These are phyloP conservation scores for Rhorus exstirpatorius DNA, from an alignment of 2,888 invertebrate species.

Conservation along the genomic window DNA sequence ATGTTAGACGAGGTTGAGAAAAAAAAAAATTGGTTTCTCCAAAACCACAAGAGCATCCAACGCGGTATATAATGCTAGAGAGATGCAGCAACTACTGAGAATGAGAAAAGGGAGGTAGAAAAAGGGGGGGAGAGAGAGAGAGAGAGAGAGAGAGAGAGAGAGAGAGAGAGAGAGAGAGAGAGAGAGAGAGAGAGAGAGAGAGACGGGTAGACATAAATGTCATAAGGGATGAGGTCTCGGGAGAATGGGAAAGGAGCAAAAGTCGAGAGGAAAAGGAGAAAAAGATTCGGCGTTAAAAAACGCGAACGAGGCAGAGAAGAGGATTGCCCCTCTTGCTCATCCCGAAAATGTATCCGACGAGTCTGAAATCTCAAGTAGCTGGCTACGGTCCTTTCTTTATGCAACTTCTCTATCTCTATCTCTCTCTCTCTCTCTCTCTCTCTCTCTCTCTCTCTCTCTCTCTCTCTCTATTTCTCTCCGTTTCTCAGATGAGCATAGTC, in stretches of 20 bases:
- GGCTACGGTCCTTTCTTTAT: constrained; percentile 60
- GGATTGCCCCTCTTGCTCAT: constrained; percentile 76
- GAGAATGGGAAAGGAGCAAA: constrained; percentile 36
- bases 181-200: constrained; percentile 19
- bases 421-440: constrained; percentile 13
- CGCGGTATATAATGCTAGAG: constrained; percentile 7
- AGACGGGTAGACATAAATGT: constrained; percentile 26
- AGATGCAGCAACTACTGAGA: constrained; percentile 32
- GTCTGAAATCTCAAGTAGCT: constrained; percentile 83
- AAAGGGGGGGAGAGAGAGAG: neutral
- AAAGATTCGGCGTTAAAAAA: constrained; percentile 83
- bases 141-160: too few relatives aligned
- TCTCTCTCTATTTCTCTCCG: constrained; percentile 10
- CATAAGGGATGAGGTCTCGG: constrained; percentile 28
- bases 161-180: constrained; percentile 5
- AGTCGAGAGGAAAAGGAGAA: constrained; percentile 60
- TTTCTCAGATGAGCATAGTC: constrained; percentile 39
- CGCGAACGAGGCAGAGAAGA: constrained; percentile 84
- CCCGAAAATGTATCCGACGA: constrained; percentile 71
- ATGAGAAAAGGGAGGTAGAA: neutral
- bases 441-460: constrained; percentile 8
- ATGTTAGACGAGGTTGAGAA: neutral
- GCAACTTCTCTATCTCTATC: constrained; percentile 13
- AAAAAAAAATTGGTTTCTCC: constrained; percentile 49
- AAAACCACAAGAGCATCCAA: constrained; percentile 31